phyloP scores from a whole-genome alignment of 2,113 vertebrate species.

The Ancistrus triradiatus region DNA sequence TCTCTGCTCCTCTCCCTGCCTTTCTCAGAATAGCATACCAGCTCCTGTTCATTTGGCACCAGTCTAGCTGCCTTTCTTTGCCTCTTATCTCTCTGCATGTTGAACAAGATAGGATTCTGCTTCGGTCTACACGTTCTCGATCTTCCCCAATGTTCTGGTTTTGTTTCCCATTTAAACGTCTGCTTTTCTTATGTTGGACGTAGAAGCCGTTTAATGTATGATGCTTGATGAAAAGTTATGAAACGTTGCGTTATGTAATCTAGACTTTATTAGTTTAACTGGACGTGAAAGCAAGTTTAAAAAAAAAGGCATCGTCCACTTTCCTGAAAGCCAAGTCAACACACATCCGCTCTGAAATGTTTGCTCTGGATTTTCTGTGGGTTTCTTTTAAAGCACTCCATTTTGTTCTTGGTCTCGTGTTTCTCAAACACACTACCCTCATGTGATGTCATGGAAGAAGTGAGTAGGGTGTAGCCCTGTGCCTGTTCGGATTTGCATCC shows the following conservation, averaged over 20 bases:
- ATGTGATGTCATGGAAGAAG: conserved; percentile 16
- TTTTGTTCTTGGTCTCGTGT: neutral
- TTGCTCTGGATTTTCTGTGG: too few species aligned
- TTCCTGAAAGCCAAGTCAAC: too few species aligned
- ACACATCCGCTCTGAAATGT: too few species aligned
- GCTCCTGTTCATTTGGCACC: conserved; percentile 5
- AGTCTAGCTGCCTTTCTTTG: conserved; percentile 15
- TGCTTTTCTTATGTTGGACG: too few species aligned
- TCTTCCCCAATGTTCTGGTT: conserved; percentile 13
- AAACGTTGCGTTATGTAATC: too few species aligned
- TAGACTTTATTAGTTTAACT: too few species aligned
- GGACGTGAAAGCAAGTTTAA: too few species aligned
- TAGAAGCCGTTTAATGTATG: too few species aligned
- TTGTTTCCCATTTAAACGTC: too few species aligned
- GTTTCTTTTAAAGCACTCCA: too few species aligned
- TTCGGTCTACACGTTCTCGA: neutral
- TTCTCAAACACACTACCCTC: neutral
- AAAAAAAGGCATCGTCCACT: too few species aligned
- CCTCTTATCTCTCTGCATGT: conserved; percentile 26
- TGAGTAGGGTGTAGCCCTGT: neutral
- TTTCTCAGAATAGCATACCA: conserved; percentile 2
- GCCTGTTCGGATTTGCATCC: conserved; percentile 2
- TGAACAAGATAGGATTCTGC: neutral
- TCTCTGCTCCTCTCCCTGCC: neutral
- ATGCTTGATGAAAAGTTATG: too few species aligned